Evolutionary conservation across 2,113 vertebrate genomes (phyloP).

Genomic region (Macquaria australasica): DNA sequence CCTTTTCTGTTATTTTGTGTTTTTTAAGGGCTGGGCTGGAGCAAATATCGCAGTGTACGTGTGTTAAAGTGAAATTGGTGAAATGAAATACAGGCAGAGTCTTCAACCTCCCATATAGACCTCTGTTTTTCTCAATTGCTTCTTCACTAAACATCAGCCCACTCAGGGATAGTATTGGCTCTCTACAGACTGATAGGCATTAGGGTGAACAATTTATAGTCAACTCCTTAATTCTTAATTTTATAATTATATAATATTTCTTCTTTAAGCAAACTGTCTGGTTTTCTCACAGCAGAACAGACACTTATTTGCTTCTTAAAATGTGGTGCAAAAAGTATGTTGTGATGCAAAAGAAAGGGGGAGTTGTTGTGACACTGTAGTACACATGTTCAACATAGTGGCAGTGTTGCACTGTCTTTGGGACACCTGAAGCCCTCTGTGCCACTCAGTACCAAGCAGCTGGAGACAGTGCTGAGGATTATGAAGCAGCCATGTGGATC

Average conservation of each 20-base stretch:
- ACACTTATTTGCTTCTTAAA: background rate
- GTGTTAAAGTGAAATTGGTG: slow-evolving; percentile 50
- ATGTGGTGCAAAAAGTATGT: slow-evolving; percentile 2
- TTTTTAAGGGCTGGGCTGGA: slow-evolving; percentile 68
- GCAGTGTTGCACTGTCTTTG: slow-evolving; percentile 82
- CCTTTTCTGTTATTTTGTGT: slow-evolving; percentile 76
- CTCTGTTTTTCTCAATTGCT: slow-evolving; percentile 42
- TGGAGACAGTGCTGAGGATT: slow-evolving; percentile 49
- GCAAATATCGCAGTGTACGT: slow-evolving; percentile 58
- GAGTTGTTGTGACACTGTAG: slow-evolving; percentile 49
- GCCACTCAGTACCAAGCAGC: slow-evolving; percentile 55
- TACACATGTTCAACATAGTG: slow-evolving; percentile 77
- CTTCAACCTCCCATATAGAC: slow-evolving; percentile 31
- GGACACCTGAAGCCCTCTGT: slow-evolving; percentile 35
- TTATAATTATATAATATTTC: background rate
- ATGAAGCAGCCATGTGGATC: slow-evolving; percentile 33
- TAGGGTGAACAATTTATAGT: background rate
- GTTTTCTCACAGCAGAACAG: background rate
- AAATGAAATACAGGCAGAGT: slow-evolving; percentile 43
- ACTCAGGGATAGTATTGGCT: background rate
- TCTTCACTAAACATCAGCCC: slow-evolving; percentile 30
- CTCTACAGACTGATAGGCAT: background rate
- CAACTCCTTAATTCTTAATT: background rate
- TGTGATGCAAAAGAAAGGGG: slow-evolving; percentile 11
- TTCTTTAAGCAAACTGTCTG: background rate